A percentile compares a stretch with the other conserved stretches of the same genome.
Evolutionary conservation across 2,113 vertebrate genomes (phyloP).

Genomic region (Ovibos moschatus): DNA sequence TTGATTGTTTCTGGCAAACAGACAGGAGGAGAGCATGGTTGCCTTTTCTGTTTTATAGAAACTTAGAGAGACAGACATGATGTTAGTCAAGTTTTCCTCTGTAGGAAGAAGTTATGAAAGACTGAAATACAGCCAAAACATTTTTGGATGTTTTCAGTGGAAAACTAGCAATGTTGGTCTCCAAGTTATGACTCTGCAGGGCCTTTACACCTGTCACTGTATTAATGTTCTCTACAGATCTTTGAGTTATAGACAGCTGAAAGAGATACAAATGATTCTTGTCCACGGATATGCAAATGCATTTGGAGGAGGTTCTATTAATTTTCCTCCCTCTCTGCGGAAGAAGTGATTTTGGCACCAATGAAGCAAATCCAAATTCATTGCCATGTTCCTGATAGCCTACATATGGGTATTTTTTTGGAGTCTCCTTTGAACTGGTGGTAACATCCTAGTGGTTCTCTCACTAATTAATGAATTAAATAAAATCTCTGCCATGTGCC

Average conservation of each 20-base stretch:
- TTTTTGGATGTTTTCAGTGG: neutral
- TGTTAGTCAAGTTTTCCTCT: constrained; percentile 36
- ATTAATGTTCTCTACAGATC: neutral
- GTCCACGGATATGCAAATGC: neutral
- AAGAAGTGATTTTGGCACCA: constrained; percentile 13
- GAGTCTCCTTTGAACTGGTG: neutral
- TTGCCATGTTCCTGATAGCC: neutral
- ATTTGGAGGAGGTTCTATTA: neutral
- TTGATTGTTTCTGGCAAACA: constrained; percentile 59
- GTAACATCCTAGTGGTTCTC: neutral
- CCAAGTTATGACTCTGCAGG: neutral
- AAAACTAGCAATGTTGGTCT: neutral
- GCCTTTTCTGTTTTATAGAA: constrained; percentile 60
- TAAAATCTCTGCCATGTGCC: neutral
- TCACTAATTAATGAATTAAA: neutral
- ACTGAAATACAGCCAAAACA: neutral
- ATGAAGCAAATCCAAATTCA: constrained; percentile 16
- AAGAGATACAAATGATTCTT: neutral
- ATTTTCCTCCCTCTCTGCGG: neutral
- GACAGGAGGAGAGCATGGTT: constrained; percentile 34
- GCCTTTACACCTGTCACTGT: neutral
- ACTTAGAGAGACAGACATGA: constrained; percentile 18
- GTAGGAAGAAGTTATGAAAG: neutral
- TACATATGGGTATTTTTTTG: neutral
- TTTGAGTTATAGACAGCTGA: neutral